Evolutionary conservation across 92 coral and sea anemone species (phyloP).

Genomic region (Pocillopora grandis): DNA sequence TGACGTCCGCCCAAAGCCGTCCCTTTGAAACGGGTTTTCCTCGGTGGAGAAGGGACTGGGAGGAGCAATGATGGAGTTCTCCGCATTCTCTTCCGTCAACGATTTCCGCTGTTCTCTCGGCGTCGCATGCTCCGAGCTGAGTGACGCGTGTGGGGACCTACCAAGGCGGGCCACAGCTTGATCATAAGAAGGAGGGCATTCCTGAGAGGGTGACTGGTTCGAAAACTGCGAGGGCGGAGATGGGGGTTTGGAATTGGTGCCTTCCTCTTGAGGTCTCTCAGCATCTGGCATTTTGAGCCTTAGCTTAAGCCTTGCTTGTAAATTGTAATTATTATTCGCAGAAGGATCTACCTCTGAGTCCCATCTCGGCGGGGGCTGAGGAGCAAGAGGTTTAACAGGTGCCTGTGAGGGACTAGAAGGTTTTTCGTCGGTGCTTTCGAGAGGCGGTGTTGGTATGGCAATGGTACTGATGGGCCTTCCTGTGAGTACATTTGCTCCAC

Average conservation of each 20-base stretch:
- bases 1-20: slow-evolving; percentile 93
- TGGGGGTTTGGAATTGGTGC: slow-evolving; percentile 19
- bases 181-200: slow-evolving; percentile 48
- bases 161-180: slow-evolving; percentile 54
- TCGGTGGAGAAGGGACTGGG: slow-evolving; percentile 56
- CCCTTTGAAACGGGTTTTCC: slow-evolving; percentile 81
- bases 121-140: slow-evolving; percentile 18
- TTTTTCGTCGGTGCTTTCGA: slow-evolving; percentile 68
- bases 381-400: slow-evolving; percentile 53
- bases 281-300: slow-evolving; percentile 35
- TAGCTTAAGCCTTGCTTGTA: slow-evolving; percentile 18
- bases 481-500: slow-evolving; percentile 41
- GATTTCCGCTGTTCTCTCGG: slow-evolving; percentile 39
- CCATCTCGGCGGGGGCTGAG: slow-evolving; percentile 90
- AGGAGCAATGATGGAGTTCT: slow-evolving; percentile 50
- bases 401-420: slow-evolving; percentile 47
- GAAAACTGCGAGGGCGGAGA: slow-evolving; percentile 45
- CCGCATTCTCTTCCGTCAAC: slow-evolving; percentile 29
- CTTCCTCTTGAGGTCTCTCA: slow-evolving; percentile 5
- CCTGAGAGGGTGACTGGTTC: slow-evolving; percentile 26
- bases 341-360: slow-evolving; percentile 65
- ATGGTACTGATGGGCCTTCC: slow-evolving; percentile 91
- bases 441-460: slow-evolving; percentile 87
- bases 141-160: slow-evolving; percentile 30
- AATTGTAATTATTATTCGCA: slow-evolving; percentile 22